phyloP scores from a whole-genome alignment of 37 sponge, comb jelly and placozoan genomes.

The Cladorhizidae sp. region DNA sequence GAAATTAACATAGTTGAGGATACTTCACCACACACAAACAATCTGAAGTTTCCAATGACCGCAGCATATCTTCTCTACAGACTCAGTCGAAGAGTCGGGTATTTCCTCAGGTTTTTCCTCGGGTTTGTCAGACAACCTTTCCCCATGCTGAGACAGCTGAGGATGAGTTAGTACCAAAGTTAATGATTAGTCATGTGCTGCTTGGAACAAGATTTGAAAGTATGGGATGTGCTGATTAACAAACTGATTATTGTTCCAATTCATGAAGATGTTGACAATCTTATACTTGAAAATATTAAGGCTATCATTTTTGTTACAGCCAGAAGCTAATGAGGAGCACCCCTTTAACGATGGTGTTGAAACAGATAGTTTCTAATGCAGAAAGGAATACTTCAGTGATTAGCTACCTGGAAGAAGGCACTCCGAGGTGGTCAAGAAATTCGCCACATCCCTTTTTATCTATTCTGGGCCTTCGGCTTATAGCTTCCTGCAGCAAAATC shows the following conservation, averaged over 20 bases:
- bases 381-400: slow-evolving; percentile 16
- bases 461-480: slow-evolving; percentile 57
- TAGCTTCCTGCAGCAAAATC: slow-evolving; percentile 53
- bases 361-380: slow-evolving; percentile 27
- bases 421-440: slow-evolving; percentile 42
- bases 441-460: slow-evolving; percentile 53
- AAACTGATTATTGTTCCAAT: too few relatives aligned
- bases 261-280: background rate
- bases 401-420: slow-evolving; percentile 33
- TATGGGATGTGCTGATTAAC: background rate
- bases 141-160: too few relatives aligned
- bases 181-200: slow-evolving; percentile 12
- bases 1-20: too few relatives aligned
- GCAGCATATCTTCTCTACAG: too few relatives aligned
- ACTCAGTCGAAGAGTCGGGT: too few relatives aligned
- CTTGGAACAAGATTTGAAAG: background rate
- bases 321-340: background rate
- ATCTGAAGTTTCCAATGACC: too few relatives aligned
- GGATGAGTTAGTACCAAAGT: too few relatives aligned
- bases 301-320: background rate
- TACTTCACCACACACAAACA: too few relatives aligned
- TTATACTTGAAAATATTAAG: background rate
- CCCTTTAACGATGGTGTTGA: background rate
- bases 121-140: too few relatives aligned
- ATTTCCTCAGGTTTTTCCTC: too few relatives aligned